phyloP scores from a whole-genome alignment of 2,113 vertebrate species.

The Epinephelus cyanopodus region DNA sequence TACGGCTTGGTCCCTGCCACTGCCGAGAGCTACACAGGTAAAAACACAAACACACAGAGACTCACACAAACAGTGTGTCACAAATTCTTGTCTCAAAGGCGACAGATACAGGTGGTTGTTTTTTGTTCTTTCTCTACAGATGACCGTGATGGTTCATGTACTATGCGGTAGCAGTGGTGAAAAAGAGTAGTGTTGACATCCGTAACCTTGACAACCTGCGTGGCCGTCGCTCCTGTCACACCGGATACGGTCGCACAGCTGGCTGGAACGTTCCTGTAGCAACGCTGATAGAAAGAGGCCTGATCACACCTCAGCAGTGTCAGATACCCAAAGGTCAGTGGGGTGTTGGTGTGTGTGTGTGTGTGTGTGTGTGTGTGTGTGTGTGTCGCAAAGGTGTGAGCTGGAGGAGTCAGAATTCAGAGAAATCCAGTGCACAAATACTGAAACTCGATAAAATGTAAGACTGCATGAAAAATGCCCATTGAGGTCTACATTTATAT shows the following conservation, averaged over 20 bases:
- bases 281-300: constrained; percentile 85
- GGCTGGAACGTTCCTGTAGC: constrained; percentile 94
- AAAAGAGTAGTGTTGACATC: constrained; percentile 80
- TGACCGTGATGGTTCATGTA: constrained; percentile 83
- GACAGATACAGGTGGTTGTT: rapidly evolving
- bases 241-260: constrained; percentile 85
- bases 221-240: constrained; percentile 91
- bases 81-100: background rate
- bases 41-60: background rate
- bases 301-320: constrained; percentile 87
- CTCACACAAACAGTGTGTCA: background rate
- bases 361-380: background rate
- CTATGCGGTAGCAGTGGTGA: constrained; percentile 91
- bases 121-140: constrained; percentile 72
- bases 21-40: constrained; percentile 92
- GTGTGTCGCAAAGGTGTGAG: constrained; percentile 5
- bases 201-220: constrained; percentile 88
- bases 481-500: background rate
- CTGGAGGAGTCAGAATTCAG: background rate
- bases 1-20: constrained; percentile 91
- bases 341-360: background rate
- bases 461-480: background rate
- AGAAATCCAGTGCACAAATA: background rate
- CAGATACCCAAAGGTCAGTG: constrained; percentile 88
- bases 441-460: background rate